Percentiles rank a stretch among this genome's conserved stretches.
Evolutionary conservation across 23 tunicate genomes (phyloP).

Genomic region (Ciona savignyi): DNA sequence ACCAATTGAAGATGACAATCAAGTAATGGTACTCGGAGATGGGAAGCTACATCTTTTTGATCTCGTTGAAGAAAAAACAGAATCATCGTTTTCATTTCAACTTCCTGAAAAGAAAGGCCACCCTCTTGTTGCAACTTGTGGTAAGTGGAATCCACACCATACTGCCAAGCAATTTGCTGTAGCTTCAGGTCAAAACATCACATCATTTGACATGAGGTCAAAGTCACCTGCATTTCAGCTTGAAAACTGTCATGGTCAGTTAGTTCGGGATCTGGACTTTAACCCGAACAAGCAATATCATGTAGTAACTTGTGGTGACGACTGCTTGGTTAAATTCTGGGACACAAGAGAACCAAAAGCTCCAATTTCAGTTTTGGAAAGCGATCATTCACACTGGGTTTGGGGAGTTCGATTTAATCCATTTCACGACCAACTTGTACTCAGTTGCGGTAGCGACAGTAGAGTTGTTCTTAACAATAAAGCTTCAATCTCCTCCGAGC

Average conservation of each 20-base stretch:
- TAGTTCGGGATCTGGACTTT: constrained; percentile 79
- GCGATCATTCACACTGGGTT: constrained; percentile 88
- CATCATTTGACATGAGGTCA: constrained; percentile 75
- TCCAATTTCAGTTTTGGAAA: constrained; percentile 38
- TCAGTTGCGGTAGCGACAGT: constrained; percentile 87
- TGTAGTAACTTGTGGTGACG: constrained; percentile 83
- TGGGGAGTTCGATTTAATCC: constrained; percentile 89
- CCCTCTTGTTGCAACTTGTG: constrained; percentile 33
- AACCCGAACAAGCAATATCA: constrained; percentile 93
- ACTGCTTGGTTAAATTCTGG: constrained; percentile 84
- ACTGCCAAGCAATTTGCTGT: constrained; percentile 85
- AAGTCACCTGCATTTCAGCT: constrained; percentile 42
- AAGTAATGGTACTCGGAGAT: constrained; percentile 42
- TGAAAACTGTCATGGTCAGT: constrained; percentile 64
- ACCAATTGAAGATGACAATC: constrained; percentile 69
- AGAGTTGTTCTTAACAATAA: constrained; percentile 68
- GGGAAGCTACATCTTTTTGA: constrained; percentile 52
- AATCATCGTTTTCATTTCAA: constrained; percentile 9
- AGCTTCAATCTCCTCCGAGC: constrained; percentile 77
- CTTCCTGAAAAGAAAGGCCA: constrained; percentile 53
- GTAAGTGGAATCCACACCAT: constrained; percentile 93
- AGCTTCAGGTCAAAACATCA: constrained; percentile 37
- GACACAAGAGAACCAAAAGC: constrained; percentile 45
- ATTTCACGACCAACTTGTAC: constrained; percentile 89
- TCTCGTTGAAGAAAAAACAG: constrained; percentile 12